A percentile compares a stretch with the other conserved stretches of the same genome.
Conservation (phyloP, 2,888 invertebrate genomes). For the Pandemis cinnamomeana region DNA sequence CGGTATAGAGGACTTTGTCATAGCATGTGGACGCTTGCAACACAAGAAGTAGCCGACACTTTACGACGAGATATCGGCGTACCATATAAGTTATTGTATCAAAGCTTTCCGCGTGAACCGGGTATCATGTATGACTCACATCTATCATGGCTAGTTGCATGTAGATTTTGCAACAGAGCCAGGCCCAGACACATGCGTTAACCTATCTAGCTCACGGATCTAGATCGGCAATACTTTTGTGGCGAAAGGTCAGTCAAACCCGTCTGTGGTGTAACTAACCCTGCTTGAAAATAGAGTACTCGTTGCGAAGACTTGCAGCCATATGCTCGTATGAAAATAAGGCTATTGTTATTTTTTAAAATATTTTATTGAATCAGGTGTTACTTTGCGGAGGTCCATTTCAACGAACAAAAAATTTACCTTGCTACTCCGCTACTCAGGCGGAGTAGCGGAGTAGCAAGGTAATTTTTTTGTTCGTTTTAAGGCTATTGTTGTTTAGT, state of each 20-base stretch:
- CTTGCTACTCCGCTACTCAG: too few relatives aligned
- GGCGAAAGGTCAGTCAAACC: slow-evolving; percentile 75
- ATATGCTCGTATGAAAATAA: background rate
- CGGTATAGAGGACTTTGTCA: too few relatives aligned
- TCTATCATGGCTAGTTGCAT: slow-evolving; percentile 47
- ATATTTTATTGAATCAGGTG: too few relatives aligned
- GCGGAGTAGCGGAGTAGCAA: too few relatives aligned
- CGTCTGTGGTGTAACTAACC: slow-evolving; percentile 57
- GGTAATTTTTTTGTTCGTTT: too few relatives aligned
- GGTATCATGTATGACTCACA: slow-evolving; percentile 19
- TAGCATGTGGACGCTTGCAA: background rate
- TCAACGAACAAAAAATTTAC: too few relatives aligned
- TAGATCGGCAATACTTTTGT: slow-evolving; percentile 73
- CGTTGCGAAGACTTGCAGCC: slow-evolving; percentile 42
- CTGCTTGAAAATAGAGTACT: slow-evolving; percentile 48
- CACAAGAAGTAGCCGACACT: background rate
- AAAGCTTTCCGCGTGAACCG: slow-evolving; percentile 17
- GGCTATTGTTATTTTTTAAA: too few relatives aligned
- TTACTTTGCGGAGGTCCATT: too few relatives aligned
- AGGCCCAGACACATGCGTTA: slow-evolving; percentile 58
- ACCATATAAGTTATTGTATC: background rate
- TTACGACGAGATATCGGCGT: background rate
- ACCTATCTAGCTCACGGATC: slow-evolving; percentile 64
- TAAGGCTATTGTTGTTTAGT: background rate
- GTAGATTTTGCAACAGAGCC: slow-evolving; percentile 56